Percentiles rank a stretch among this genome's conserved stretches.
These are phyloP conservation scores for Papilio demoleus DNA, from an alignment of 2,888 invertebrate genomes.

Conservation along the genomic window DNA sequence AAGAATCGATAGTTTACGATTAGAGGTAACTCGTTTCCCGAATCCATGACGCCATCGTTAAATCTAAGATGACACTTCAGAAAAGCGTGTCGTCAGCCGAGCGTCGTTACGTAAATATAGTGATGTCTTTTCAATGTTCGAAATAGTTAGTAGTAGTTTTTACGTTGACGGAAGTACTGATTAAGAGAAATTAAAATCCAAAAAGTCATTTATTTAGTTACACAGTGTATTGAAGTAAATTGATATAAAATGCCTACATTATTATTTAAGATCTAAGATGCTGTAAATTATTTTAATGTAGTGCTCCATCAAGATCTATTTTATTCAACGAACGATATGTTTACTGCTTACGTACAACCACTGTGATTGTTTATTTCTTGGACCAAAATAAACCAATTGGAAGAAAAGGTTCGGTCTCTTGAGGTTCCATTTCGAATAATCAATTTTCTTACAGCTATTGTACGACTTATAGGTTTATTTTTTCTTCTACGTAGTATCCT, in stretches of 20 bases:
- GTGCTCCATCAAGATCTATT: conserved; percentile 7
- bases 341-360: conserved; percentile 21
- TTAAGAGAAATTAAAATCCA: too few relatives aligned
- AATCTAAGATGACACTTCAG: neutral
- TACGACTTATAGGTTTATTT: conserved; percentile 29
- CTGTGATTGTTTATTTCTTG: conserved; percentile 12
- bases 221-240: neutral
- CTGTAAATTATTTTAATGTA: neutral
- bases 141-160: neutral
- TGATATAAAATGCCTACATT: neutral
- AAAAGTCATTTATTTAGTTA: too few relatives aligned
- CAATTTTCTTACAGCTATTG: conserved; percentile 36
- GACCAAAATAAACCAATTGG: conserved; percentile 33
- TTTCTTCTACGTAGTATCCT: conserved; percentile 36
- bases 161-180: neutral
- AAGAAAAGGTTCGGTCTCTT: conserved; percentile 36
- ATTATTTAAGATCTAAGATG: neutral
- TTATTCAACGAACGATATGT: conserved; percentile 24
- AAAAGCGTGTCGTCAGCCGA: neutral
- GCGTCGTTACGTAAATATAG: conserved; percentile 14
- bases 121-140: neutral
- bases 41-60: conserved; percentile 26
- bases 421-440: conserved; percentile 40
- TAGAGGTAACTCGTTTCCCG: conserved; percentile 15
- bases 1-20: neutral